These are phyloP conservation scores for Tetrax tetrax DNA, from an alignment of 2,113 vertebrate species.

Conservation along the genomic window DNA sequence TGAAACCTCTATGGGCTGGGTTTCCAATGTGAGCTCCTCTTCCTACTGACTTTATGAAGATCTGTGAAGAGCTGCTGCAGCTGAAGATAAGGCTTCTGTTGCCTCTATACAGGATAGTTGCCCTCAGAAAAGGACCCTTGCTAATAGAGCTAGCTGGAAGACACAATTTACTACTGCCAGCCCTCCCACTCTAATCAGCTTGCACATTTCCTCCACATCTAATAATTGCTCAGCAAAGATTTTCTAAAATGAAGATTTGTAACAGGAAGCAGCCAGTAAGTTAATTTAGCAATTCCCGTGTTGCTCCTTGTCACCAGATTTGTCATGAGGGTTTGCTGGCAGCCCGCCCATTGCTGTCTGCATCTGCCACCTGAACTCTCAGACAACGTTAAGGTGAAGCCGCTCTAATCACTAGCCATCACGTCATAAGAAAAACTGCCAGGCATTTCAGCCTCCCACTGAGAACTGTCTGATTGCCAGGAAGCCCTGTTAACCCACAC, in stretches of 20 bases:
- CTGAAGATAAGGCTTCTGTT: background rate
- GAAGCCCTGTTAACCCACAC: background rate
- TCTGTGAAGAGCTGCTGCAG: background rate
- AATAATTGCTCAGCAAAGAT: background rate
- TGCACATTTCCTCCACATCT: background rate
- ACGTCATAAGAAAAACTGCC: background rate
- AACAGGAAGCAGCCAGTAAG: background rate
- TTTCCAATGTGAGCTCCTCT: background rate
- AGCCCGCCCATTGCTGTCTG: background rate
- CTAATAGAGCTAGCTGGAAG: background rate
- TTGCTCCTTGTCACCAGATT: background rate
- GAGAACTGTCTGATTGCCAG: background rate
- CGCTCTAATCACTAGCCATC: background rate
- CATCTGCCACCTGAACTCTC: slow-evolving; percentile 23
- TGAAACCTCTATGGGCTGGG: background rate
- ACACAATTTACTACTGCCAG: background rate
- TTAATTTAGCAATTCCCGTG: slow-evolving; percentile 1
- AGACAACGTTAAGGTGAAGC: background rate
- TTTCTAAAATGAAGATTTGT: slow-evolving; percentile 23
- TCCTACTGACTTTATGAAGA: background rate
- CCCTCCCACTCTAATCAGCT: background rate
- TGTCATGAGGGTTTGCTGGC: background rate
- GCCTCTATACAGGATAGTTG: background rate
- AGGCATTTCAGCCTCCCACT: background rate
- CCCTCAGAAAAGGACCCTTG: background rate